These are phyloP conservation scores for Phortica okadai DNA, from an alignment of 2,888 invertebrate species.

Conservation along the genomic window DNA sequence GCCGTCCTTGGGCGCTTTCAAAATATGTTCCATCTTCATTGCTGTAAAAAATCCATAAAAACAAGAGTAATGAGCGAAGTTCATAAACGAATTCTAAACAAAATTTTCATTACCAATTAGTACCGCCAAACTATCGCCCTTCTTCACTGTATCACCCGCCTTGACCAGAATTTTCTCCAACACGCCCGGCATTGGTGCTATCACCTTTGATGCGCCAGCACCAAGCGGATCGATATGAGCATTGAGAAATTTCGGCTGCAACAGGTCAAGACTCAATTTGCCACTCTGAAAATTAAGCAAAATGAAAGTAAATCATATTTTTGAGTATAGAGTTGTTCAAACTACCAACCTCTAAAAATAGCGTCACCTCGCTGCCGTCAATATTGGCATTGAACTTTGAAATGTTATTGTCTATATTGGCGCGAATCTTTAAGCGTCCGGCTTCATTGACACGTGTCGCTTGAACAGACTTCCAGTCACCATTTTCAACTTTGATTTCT, in stretches of 20 bases:
- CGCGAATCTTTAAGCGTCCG: slow-evolving; percentile 76
- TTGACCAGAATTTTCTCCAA: slow-evolving; percentile 92
- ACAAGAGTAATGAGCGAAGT: neutral
- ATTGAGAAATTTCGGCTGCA: slow-evolving; percentile 80
- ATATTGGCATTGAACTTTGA: slow-evolving; percentile 79
- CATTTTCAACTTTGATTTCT: slow-evolving; percentile 77
- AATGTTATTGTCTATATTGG: slow-evolving; percentile 79
- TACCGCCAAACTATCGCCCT: slow-evolving; percentile 93
- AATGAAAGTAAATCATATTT: neutral
- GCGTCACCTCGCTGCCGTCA: slow-evolving; percentile 79
- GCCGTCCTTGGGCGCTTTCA: slow-evolving; percentile 89
- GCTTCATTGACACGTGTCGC: slow-evolving; percentile 75
- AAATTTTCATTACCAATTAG: slow-evolving; percentile 80
- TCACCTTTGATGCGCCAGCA: slow-evolving; percentile 79
- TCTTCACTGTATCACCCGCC: slow-evolving; percentile 87
- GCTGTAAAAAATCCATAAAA: slow-evolving; percentile 77
- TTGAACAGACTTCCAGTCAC: slow-evolving; percentile 79
- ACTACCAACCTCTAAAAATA: slow-evolving; percentile 80
- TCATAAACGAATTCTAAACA: neutral
- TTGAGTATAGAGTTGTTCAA: neutral
- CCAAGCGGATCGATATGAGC: slow-evolving; percentile 73
- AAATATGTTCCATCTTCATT: slow-evolving; percentile 99
- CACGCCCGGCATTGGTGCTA: slow-evolving; percentile 97
- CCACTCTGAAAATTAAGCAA: slow-evolving; percentile 79
- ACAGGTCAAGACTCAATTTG: slow-evolving; percentile 81